phyloP scores from a whole-genome alignment of 2,113 vertebrate genomes.

The Clarias macrocephalus region DNA sequence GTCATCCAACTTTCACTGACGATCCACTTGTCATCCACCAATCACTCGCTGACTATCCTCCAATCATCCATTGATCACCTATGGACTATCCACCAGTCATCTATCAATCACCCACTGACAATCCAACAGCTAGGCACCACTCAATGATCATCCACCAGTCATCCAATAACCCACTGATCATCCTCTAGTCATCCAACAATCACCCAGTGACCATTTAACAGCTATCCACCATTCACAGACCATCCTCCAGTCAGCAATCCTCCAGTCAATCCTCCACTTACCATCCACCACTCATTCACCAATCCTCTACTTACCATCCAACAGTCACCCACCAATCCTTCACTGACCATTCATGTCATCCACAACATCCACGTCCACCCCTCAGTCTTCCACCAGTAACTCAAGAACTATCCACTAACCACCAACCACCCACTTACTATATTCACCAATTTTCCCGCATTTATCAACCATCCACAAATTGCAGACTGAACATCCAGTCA shows the following conservation, averaged over 20 bases:
- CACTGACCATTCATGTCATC: neutral
- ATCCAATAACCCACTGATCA: neutral
- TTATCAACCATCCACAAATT: neutral
- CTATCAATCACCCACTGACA: neutral
- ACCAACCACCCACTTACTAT: neutral
- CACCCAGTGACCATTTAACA: neutral
- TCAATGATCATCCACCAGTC: neutral
- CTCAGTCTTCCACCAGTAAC: neutral
- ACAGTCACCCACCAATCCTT: neutral
- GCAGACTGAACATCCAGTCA: neutral
- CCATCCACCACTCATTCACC: neutral
- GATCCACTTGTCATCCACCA: neutral
- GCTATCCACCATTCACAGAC: neutral
- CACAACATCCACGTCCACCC: neutral
- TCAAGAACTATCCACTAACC: neutral
- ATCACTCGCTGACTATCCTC: neutral
- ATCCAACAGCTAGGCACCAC: neutral
- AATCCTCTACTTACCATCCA: neutral
- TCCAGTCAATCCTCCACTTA: too few relatives aligned
- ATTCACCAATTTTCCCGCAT: too few relatives aligned
- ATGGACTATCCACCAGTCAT: neutral
- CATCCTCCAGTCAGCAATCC: neutral
- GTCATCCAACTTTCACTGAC: neutral
- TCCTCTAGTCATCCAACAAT: neutral
- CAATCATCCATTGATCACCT: neutral